Evolutionary conservation across 2,888 invertebrate species (phyloP).

Genomic region (Pseudoips prasinana): DNA sequence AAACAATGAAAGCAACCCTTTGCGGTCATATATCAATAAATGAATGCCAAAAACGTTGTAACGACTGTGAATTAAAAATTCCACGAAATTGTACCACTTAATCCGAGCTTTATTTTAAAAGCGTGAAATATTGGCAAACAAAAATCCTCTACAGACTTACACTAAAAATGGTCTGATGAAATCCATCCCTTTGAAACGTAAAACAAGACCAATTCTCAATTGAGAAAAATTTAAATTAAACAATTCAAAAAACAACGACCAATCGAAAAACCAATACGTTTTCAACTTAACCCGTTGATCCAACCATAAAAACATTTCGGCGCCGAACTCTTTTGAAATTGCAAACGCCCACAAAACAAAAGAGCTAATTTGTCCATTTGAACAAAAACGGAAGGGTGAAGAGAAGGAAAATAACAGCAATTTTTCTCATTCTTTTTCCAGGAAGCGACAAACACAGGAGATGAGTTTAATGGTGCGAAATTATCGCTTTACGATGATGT

Average conservation of each 20-base stretch:
- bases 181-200: slow-evolving; percentile 17
- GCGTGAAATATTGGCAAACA: no score
- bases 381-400: slow-evolving; percentile 34
- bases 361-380: slow-evolving; percentile 53
- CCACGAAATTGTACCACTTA: no score
- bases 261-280: slow-evolving; percentile 27
- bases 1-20: no score
- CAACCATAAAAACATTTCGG: slow-evolving; percentile 30
- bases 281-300: slow-evolving; percentile 26
- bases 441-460: slow-evolving; percentile 50
- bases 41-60: no score
- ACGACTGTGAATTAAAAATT: no score
- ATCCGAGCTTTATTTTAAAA: no score
- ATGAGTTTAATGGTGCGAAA: no score
- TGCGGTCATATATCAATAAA: no score
- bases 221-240: slow-evolving; percentile 22
- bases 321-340: slow-evolving; percentile 45
- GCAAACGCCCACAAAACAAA: slow-evolving; percentile 40
- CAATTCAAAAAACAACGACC: slow-evolving; percentile 22
- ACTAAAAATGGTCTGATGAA: no score
- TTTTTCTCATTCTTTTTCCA: slow-evolving; percentile 41
- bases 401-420: slow-evolving; percentile 38
- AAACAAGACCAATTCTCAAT: slow-evolving; percentile 15
- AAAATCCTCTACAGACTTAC: no score
- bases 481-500: no score